phyloP scores from a whole-genome alignment of 2,888 invertebrate species.

The Parapristionchus giblindavisi region DNA sequence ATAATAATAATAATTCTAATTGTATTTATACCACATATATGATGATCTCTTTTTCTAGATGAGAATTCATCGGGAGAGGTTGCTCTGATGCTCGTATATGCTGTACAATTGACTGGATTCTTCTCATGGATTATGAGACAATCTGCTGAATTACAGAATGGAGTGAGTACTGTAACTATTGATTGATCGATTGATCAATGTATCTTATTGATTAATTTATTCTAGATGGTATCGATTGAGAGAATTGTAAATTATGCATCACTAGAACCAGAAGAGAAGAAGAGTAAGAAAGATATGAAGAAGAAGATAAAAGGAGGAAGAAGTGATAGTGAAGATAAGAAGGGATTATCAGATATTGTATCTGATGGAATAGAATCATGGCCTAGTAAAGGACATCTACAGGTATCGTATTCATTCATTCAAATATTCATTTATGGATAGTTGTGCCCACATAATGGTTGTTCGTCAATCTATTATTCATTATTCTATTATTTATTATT shows the following conservation, averaged over 20 bases:
- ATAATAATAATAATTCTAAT: background rate
- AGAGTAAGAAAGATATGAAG: slow-evolving; percentile 24
- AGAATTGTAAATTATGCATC: slow-evolving; percentile 83
- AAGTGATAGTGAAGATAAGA: background rate
- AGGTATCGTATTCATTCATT: too few relatives aligned
- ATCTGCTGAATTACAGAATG: slow-evolving; percentile 80
- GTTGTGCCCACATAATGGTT: too few relatives aligned
- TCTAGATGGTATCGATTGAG: slow-evolving; percentile 78
- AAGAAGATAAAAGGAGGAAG: slow-evolving; percentile 8
- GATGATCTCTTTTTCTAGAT: slow-evolving; percentile 40
- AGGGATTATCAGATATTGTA: slow-evolving; percentile 8
- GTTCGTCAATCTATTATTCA: too few relatives aligned
- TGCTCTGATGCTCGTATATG: slow-evolving; percentile 60
- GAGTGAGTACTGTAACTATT: slow-evolving; percentile 64
- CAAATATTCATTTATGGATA: too few relatives aligned
- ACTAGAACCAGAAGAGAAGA: slow-evolving; percentile 78
- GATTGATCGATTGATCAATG: background rate
- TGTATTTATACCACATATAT: background rate
- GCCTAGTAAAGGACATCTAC: slow-evolving; percentile 80
- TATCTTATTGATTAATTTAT: background rate
- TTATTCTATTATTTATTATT: too few relatives aligned
- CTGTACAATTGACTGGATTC: slow-evolving; percentile 78
- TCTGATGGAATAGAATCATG: slow-evolving; percentile 29
- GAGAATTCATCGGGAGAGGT: slow-evolving; percentile 55
- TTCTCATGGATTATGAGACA: slow-evolving; percentile 91